These are phyloP conservation scores for Drosophila punjabiensis DNA, from an alignment of 1,140 invertebrate species.

Conservation along the genomic window DNA sequence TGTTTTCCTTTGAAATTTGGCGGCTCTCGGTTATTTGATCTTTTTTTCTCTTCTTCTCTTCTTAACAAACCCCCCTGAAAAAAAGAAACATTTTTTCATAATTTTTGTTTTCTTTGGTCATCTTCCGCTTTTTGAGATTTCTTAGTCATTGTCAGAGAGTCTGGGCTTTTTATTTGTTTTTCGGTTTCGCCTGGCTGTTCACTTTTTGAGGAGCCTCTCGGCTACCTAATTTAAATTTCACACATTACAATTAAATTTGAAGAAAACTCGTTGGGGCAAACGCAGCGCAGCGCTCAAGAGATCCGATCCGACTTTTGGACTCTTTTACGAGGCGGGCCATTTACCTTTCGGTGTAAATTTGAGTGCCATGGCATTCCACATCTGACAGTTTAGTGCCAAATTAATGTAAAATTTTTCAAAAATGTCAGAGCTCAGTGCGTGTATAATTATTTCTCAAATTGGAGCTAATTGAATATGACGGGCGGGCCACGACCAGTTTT, in stretches of 20 bases:
- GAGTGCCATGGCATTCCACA: slow-evolving; percentile 43
- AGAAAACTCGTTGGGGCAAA: slow-evolving; percentile 57
- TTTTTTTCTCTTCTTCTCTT: slow-evolving; percentile 46
- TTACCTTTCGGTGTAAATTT: slow-evolving; percentile 47
- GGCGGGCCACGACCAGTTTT: slow-evolving; percentile 35
- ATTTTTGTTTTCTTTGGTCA: slow-evolving; percentile 65
- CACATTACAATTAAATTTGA: slow-evolving; percentile 80
- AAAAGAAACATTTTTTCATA: slow-evolving; percentile 75
- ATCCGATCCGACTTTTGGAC: slow-evolving; percentile 33
- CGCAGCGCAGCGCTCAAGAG: slow-evolving; percentile 26
- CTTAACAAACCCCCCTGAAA: slow-evolving; percentile 58
- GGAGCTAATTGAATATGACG: slow-evolving; percentile 63
- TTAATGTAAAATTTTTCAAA: slow-evolving; percentile 73
- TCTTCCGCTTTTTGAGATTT: slow-evolving; percentile 67
- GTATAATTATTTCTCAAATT: slow-evolving; percentile 72
- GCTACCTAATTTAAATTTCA: slow-evolving; percentile 83
- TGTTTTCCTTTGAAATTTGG: slow-evolving; percentile 82
- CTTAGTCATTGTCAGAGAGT: slow-evolving; percentile 69
- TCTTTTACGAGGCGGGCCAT: slow-evolving; percentile 49
- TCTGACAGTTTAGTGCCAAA: slow-evolving; percentile 76
- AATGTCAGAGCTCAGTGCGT: slow-evolving; percentile 65
- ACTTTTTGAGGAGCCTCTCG: slow-evolving; percentile 45
- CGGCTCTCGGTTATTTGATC: slow-evolving; percentile 79
- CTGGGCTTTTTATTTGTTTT: slow-evolving; percentile 61
- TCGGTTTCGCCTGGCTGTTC: slow-evolving; percentile 33